Conservation (phyloP, 37 sponge, comb jelly and placozoan species). For the Spongilla lacustris region DNA sequence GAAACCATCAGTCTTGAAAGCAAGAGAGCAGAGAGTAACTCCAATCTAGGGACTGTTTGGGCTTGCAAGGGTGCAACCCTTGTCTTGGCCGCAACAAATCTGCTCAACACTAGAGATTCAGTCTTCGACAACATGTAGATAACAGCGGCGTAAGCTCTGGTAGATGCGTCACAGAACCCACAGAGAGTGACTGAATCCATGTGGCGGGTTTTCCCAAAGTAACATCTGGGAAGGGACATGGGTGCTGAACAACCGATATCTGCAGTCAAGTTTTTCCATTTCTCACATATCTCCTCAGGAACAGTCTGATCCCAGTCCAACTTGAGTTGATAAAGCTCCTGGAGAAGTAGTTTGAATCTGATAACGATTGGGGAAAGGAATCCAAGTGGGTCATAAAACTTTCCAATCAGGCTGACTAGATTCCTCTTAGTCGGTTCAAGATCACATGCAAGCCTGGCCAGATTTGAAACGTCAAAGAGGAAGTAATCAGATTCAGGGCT, state of each 20-base stretch:
- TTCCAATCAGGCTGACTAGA: conserved; percentile 7
- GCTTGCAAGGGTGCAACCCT: conserved; percentile 53
- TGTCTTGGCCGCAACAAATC: conserved; percentile 55
- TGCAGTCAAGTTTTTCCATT: conserved; percentile 7
- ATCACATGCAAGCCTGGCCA: background rate
- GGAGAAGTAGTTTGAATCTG: conserved; percentile 20
- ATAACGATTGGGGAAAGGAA: conserved; percentile 20
- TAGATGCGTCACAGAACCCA: conserved; percentile 69
- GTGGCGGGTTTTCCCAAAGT: background rate
- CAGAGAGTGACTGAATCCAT: conserved; percentile 26
- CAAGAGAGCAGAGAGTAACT: conserved; percentile 39
- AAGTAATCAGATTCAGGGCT: conserved; percentile 3
- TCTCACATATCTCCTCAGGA: background rate
- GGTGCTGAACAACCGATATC: background rate
- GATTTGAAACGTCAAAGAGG: conserved; percentile 7
- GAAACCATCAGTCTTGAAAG: conserved; percentile 36
- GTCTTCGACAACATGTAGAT: conserved; percentile 42
- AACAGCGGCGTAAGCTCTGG: conserved; percentile 54
- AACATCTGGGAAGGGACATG: conserved; percentile 47
- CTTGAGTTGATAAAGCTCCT: conserved; percentile 14
- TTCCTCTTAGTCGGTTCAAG: conserved; percentile 21
- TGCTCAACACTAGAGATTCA: background rate
- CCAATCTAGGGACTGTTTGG: conserved; percentile 58
- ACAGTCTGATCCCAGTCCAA: conserved; percentile 22
- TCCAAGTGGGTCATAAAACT: conserved; percentile 26